Percentiles rank a stretch among this genome's conserved stretches.
phyloP scores from a whole-genome alignment of 1,140 invertebrate genomes.

The Lepidurus couesii region DNA sequence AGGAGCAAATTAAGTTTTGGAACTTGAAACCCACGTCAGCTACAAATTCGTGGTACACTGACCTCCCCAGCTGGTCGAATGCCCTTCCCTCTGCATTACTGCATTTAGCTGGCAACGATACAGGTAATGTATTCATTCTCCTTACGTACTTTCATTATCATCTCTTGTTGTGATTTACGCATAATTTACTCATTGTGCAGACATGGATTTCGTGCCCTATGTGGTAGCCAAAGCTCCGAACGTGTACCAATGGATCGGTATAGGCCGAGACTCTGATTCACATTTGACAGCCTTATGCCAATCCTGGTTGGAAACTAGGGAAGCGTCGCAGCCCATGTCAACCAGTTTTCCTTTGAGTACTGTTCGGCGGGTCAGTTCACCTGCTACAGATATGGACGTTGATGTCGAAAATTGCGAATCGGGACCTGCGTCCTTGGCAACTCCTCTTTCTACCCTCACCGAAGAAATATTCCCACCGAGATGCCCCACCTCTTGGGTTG shows the following conservation, averaged over 20 bases:
- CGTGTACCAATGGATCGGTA: conserved; percentile 89
- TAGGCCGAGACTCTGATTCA: conserved; percentile 82
- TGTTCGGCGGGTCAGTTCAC: not conserved
- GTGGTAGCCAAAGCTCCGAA: conserved; percentile 39
- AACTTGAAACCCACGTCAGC: conserved; percentile 71
- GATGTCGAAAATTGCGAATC: conserved; percentile 24
- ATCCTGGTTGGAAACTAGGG: conserved; percentile 63
- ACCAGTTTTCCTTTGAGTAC: conserved; percentile 23
- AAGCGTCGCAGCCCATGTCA: conserved; percentile 37
- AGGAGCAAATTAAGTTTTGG: conserved; percentile 70
- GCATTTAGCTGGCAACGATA: conserved; percentile 79
- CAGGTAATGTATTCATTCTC: conserved; percentile 47
- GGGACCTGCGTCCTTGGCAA: conserved; percentile 24
- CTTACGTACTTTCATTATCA: not conserved
- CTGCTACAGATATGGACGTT: conserved; percentile 36
- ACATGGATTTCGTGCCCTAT: conserved; percentile 34
- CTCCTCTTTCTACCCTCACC: conserved; percentile 39
- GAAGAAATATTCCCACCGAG: conserved; percentile 51
- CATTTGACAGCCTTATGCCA: conserved; percentile 66
- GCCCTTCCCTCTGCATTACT: conserved; percentile 72
- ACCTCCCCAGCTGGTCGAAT: conserved; percentile 63
- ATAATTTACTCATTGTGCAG: not conserved
- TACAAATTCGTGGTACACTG: conserved; percentile 69
- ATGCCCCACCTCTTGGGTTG: conserved; percentile 68
- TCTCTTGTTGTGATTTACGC: not conserved